Evolutionary conservation across 2,888 invertebrate species (phyloP).

Genomic region (Megamerina dolium): DNA sequence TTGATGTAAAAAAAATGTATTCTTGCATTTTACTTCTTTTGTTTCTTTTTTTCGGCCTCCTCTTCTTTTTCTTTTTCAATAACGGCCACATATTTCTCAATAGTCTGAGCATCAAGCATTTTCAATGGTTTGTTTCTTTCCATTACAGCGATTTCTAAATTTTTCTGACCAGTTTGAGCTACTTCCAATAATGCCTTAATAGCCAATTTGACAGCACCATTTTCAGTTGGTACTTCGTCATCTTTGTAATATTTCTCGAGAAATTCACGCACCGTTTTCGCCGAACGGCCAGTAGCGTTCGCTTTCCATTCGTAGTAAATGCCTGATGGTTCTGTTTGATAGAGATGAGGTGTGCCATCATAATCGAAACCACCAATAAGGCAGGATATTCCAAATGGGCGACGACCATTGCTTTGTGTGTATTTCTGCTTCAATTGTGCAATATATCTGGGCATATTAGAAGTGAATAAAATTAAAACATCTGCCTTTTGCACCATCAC

Average conservation of each 20-base stretch:
- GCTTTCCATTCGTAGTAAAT: slow-evolving; percentile 99
- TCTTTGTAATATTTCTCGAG: slow-evolving; percentile 93
- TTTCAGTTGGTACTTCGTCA: slow-evolving; percentile 75
- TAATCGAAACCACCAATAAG: slow-evolving; percentile 96
- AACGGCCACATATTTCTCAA: slow-evolving; percentile 87
- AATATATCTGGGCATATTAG: slow-evolving; percentile 54
- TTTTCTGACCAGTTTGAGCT: slow-evolving; percentile 97
- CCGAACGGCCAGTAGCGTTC: slow-evolving; percentile 96
- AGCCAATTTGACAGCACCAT: slow-evolving; percentile 88
- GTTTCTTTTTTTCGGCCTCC: slow-evolving; percentile 95
- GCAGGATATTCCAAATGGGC: slow-evolving; percentile 98
- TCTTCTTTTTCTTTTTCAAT: slow-evolving; percentile 98
- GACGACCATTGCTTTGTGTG: slow-evolving; percentile 96
- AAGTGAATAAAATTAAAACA: background rate
- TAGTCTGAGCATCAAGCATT: slow-evolving; percentile 87
- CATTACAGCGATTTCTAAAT: slow-evolving; percentile 98
- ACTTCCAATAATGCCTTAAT: slow-evolving; percentile 94
- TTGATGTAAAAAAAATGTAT: no score
- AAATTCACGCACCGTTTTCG: slow-evolving; percentile 96
- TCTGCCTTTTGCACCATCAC: background rate
- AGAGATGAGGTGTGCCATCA: slow-evolving; percentile 92
- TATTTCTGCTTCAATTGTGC: slow-evolving; percentile 89
- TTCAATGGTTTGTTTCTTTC: slow-evolving; percentile 63
- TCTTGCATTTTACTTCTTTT: slow-evolving; percentile 57
- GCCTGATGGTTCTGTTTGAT: slow-evolving; percentile 98